Percentiles rank a stretch among this genome's conserved stretches.
These are phyloP conservation scores for Drosophila tristis DNA, from an alignment of 1,140 invertebrate genomes.

Conservation along the genomic window DNA sequence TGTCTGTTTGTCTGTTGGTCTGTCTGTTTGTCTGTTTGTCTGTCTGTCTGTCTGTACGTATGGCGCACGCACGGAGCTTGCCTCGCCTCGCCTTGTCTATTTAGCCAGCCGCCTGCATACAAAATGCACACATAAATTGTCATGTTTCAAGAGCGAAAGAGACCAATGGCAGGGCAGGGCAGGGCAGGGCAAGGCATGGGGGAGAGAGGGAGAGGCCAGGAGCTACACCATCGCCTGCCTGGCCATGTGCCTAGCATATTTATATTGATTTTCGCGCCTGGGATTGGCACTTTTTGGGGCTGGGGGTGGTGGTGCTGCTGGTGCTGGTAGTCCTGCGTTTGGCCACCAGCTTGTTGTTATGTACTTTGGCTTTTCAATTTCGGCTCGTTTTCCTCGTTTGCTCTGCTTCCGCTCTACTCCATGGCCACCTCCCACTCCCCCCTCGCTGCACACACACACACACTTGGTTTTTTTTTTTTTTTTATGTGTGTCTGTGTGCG, in stretches of 20 bases:
- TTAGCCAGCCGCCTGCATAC: slow-evolving; percentile 79
- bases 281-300: slow-evolving; percentile 44
- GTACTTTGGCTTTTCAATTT: slow-evolving; percentile 81
- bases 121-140: slow-evolving; percentile 81
- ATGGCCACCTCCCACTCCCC: not conserved
- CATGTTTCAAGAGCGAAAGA: slow-evolving; percentile 49
- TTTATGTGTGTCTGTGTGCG: slow-evolving; percentile 42
- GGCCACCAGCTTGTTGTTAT: slow-evolving; percentile 75
- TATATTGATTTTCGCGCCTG: slow-evolving; percentile 81
- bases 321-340: slow-evolving; percentile 28
- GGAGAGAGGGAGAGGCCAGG: not conserved
- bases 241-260: slow-evolving; percentile 72
- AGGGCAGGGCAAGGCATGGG: not conserved
- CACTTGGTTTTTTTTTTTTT: slow-evolving; percentile 27
- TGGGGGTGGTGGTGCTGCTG: slow-evolving; percentile 18
- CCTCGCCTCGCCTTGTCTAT: slow-evolving; percentile 61
- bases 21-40: slow-evolving; percentile 22
- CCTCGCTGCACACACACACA: not conserved
- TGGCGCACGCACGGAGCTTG: slow-evolving; percentile 13
- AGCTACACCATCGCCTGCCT: too few relatives aligned
- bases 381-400: slow-evolving; percentile 63
- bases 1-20: not conserved
- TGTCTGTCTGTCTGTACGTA: slow-evolving; percentile 4
- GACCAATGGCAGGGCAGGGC: slow-evolving; percentile 1
- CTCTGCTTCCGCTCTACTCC: not conserved